Evolutionary conservation across 2,797 vertebrate species (phyloP), one percentile per base, ranked within the genome.

Genomic region (Myiotriccus ornatus): DNA sequence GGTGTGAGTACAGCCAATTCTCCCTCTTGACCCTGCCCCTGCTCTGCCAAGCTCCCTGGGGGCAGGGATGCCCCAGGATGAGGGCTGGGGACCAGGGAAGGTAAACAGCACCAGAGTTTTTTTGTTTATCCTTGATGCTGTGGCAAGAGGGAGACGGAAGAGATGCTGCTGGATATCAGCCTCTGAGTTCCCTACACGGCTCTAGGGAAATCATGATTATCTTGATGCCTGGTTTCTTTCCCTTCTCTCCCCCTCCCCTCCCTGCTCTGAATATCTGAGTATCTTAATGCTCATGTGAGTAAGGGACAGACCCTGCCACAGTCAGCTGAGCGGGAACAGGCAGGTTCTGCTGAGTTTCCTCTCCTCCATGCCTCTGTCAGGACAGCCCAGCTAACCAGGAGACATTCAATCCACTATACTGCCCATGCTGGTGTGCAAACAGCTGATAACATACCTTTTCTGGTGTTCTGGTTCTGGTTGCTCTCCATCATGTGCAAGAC

Each of bases 161-260:
- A 94, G 71, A 89, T 87, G 81, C 78, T 70, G 78, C 75, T 93
- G 90, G 87, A 53, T 87, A 67, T 82, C 87, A 86, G 79, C 53
- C 27, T 87, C 83, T 15, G 78, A 87, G 35, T 49, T 94, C 79
- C 82, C 78, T 83, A 62, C 69, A 24, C 0, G 39, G 82, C 84
- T 95, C 91, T 93, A 55, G 80, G 80, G 92, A 91, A 94, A 95
- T 91, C 84, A 93, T 49, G 5, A 95, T 86, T 90, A 94, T 89
- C 92, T 76, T 63, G 82, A 92, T 88, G 82, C 73, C 76, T 89
- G 65, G 19, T 79, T 93, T 94, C 76, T 68, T 83, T 50, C 30
- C 46, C 69, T 81, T 86, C 62, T 75, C 81, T 74, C 78, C 37
- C 35, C 50, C 68, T 83, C 87, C 63, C 84, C 39, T 80, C 87